Evolutionary conservation across 2,797 vertebrate species (phyloP), one percentile per base, ranked within the genome.

Genomic region (Smutsia temminckii): DNA sequence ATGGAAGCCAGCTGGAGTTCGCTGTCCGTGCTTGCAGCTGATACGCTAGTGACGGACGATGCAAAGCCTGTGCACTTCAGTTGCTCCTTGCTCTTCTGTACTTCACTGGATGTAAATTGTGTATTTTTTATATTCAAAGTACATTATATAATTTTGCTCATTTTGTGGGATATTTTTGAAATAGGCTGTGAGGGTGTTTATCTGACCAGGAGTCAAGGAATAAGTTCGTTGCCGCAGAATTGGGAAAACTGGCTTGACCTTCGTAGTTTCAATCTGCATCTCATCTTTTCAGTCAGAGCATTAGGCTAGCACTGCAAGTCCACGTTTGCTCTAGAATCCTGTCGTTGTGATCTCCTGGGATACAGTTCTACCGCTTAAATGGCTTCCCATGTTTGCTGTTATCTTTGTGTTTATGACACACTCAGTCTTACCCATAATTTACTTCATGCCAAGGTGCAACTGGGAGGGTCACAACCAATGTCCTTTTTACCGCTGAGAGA

Each of bases 351-450:
- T 74, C 55, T 80, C 61, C 55, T 64, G 59, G 37, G 49, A 32
- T 18, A 85, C 5, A 37, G 21, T 23, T 87, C 78, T 74, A 27
- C 51, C 51, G 6, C 89, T 93, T 75, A 80, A 93, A 37, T 78
- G 55, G 32, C 55, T 79, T 8, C 78, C 25, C 49, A 27, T 61
- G 18, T 34, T 79, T 74, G 59, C 77, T 61, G 27, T 32, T 77
- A 12, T 78, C 78, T 91, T 85, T 46, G 68, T 64, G 91, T 90
- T 94, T 85, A 71, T 85, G 80, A 59, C 91, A 23, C 74, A 25
- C 51, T 64, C 72, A 21, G 34, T 78, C 85, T 96, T 96, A 69
- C 85, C 71, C 83, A 2, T 81, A 68, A 68, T 77, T 66, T 80
- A 55, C 57, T 90, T 84, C 59, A 57, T 84, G 57, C 69, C 29